Conservation (phyloP, 2,113 vertebrate species). For the Arothron firmamentum region DNA sequence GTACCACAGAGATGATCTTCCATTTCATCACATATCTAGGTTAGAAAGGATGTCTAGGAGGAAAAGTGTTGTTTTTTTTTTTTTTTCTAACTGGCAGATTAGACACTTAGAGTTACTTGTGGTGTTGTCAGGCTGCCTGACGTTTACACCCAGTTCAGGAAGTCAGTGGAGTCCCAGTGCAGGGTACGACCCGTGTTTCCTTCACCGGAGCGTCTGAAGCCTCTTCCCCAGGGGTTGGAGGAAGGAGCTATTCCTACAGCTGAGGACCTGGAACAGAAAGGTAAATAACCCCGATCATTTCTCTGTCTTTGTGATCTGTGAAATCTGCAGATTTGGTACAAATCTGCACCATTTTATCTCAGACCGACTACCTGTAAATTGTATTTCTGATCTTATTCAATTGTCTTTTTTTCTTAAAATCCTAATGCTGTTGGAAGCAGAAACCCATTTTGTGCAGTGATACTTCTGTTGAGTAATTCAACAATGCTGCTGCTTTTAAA, state of each 20-base stretch:
- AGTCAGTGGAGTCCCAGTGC: conserved; percentile 66
- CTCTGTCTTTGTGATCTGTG: neutral
- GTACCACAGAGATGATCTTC: conserved; percentile 80
- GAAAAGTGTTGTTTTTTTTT: neutral
- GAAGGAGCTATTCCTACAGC: conserved; percentile 73
- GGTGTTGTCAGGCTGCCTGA: conserved; percentile 73
- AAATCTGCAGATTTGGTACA: too few relatives aligned
- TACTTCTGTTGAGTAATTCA: conserved; percentile 13
- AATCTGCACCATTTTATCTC: neutral
- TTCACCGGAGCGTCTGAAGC: conserved; percentile 65
- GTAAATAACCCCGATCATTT: conserved; percentile 34
- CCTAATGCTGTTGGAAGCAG: neutral
- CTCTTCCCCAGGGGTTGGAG: conserved; percentile 72
- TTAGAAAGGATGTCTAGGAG: conserved; percentile 26
- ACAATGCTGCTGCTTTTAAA: conserved; percentile 13
- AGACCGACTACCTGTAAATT: conserved; percentile 5
- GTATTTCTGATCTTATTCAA: conserved; percentile 20
- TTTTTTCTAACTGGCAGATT: neutral
- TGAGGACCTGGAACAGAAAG: conserved; percentile 73
- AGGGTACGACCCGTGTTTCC: conserved; percentile 67
- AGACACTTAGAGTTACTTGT: neutral
- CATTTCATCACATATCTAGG: conserved; percentile 74
- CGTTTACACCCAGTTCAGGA: conserved; percentile 82
- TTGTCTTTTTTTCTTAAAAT: neutral
- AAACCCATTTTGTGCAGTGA: too few relatives aligned